Percentiles rank a stretch among this genome's conserved stretches.
These are phyloP conservation scores for Chymomyza amoena DNA, from an alignment of 2,888 invertebrate species.

Conservation along the genomic window DNA sequence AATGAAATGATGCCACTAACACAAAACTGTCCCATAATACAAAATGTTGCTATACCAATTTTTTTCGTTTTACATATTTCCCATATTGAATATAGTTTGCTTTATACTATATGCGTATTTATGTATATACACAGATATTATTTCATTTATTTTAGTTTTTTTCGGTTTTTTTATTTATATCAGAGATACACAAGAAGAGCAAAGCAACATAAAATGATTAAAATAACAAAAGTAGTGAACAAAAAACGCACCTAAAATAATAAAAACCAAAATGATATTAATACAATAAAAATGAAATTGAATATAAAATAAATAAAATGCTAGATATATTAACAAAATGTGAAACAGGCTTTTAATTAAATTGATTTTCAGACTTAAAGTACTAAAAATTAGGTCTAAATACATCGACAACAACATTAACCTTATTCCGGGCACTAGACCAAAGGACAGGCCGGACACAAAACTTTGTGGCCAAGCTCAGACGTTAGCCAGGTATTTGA, in stretches of 20 bases:
- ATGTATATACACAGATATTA: neutral
- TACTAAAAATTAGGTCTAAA: too few relatives aligned
- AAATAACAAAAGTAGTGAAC: neutral
- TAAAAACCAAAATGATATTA: slow-evolving; percentile 50
- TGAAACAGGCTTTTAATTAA: slow-evolving; percentile 45
- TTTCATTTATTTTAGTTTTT: neutral
- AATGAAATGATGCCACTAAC: slow-evolving; percentile 25
- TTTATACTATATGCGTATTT: neutral
- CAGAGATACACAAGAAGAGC: slow-evolving; percentile 55
- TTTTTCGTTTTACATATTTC: neutral
- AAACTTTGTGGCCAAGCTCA: neutral
- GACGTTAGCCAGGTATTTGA: too few relatives aligned
- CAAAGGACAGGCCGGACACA: neutral
- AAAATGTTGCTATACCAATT: too few relatives aligned
- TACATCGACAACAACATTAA: too few relatives aligned
- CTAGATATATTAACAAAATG: slow-evolving; percentile 60
- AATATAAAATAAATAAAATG: slow-evolving; percentile 59
- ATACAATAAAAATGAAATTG: slow-evolving; percentile 53
- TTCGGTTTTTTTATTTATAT: too few relatives aligned
- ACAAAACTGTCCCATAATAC: neutral
- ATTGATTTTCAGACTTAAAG: slow-evolving; percentile 6
- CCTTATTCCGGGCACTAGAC: too few relatives aligned
- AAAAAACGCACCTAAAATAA: slow-evolving; percentile 23
- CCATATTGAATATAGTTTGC: too few relatives aligned
- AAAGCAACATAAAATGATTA: slow-evolving; percentile 1